Conservation (phyloP, 1,140 invertebrate genomes). For the Drosophila tropicalis region DNA sequence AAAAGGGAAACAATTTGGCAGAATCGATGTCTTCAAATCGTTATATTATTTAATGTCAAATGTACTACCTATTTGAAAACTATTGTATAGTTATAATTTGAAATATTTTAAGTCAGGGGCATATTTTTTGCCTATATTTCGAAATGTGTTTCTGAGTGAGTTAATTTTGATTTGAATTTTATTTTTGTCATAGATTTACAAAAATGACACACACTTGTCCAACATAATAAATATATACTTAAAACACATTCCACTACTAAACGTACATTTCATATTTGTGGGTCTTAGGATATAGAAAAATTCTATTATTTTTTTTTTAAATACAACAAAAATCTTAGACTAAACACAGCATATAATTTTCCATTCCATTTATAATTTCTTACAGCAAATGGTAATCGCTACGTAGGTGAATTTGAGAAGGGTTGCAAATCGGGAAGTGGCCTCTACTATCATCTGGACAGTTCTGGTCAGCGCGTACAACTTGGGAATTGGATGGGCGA, state of each 20-base stretch:
- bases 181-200: background rate
- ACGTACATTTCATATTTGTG: background rate
- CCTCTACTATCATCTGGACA: slow-evolving; percentile 84
- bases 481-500: slow-evolving; percentile 84
- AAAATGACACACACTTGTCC: background rate
- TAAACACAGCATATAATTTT: background rate
- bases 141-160: too few relatives aligned
- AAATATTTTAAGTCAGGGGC: too few relatives aligned
- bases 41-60: too few relatives aligned
- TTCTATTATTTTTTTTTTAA: background rate
- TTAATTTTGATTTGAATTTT: background rate
- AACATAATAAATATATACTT: background rate
- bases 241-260: background rate
- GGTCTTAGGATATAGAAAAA: background rate
- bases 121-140: too few relatives aligned
- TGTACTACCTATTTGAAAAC: too few relatives aligned
- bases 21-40: too few relatives aligned
- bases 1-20: too few relatives aligned
- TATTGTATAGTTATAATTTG: too few relatives aligned
- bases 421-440: slow-evolving; percentile 85
- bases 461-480: slow-evolving; percentile 84
- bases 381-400: slow-evolving; percentile 85
- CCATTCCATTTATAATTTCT: background rate
- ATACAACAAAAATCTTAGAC: background rate
- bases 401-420: slow-evolving; percentile 85